Conservation (phyloP, 2,113 vertebrate species). For the Brachypteracias leptosomus region DNA sequence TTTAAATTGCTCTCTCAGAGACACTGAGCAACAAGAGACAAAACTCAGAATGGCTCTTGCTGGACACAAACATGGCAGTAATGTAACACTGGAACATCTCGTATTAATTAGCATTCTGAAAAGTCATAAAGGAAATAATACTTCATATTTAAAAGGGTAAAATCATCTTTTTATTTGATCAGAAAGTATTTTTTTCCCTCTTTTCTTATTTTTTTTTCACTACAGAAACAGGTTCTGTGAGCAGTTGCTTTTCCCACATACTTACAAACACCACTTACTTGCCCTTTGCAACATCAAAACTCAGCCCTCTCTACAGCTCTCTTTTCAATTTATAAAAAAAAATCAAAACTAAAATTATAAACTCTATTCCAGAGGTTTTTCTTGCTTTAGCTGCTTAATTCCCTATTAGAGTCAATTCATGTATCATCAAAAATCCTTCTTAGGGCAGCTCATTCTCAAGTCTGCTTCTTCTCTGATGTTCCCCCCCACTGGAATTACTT, state of each 20-base stretch:
- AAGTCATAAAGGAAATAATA: background rate
- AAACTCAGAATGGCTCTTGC: background rate
- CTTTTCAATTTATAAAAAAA: background rate
- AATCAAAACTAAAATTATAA: background rate
- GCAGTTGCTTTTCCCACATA: background rate
- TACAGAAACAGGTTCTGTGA: background rate
- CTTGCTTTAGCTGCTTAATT: slow-evolving; percentile 24
- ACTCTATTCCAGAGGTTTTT: background rate
- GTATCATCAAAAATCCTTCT: slow-evolving; percentile 53
- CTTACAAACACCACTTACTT: background rate
- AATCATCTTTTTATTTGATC: background rate
- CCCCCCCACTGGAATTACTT: background rate
- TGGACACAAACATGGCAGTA: background rate
- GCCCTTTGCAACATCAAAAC: background rate
- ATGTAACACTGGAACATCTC: background rate
- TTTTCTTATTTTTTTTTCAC: background rate
- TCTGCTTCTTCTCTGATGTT: background rate
- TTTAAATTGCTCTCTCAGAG: background rate
- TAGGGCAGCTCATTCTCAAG: slow-evolving; percentile 7
- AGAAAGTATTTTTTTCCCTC: background rate
- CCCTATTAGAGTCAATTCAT: background rate
- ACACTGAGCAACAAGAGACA: background rate
- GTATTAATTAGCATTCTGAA: background rate
- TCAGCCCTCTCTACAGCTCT: background rate
- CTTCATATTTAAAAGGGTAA: background rate